Evolutionary conservation across 2,888 invertebrate species (phyloP).

Genomic region (Chrysolina haemoptera): DNA sequence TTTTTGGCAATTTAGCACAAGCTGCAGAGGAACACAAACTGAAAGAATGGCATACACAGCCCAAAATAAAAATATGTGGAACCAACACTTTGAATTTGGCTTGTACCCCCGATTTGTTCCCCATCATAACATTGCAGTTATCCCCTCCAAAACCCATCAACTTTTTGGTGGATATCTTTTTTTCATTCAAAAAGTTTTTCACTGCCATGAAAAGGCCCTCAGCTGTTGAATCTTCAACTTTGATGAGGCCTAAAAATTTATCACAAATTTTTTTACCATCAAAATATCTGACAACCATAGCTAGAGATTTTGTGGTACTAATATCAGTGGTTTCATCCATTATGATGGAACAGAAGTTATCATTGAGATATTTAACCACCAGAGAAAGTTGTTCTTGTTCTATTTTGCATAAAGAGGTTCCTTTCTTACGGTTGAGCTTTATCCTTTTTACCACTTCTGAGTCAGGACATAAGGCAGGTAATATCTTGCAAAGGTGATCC

Average conservation of each 20-base stretch:
- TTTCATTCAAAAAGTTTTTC: slow-evolving; percentile 15
- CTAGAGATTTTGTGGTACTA: slow-evolving; percentile 38
- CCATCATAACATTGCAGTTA: slow-evolving; percentile 58
- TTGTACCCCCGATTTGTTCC: slow-evolving; percentile 50
- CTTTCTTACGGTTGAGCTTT: slow-evolving; percentile 46
- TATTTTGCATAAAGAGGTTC: slow-evolving; percentile 43
- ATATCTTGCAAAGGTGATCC: slow-evolving; percentile 46
- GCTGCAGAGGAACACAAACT: slow-evolving; percentile 57
- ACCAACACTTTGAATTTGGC: slow-evolving; percentile 45
- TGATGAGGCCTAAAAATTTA: slow-evolving; percentile 47
- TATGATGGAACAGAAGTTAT: slow-evolving; percentile 38
- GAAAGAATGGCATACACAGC: slow-evolving; percentile 58
- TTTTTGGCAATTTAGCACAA: slow-evolving; percentile 51
- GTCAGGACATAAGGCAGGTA: slow-evolving; percentile 38
- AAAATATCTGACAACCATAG: slow-evolving; percentile 37
- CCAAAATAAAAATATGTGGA: slow-evolving; percentile 54
- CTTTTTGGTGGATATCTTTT: slow-evolving; percentile 39
- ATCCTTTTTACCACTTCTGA: slow-evolving; percentile 34
- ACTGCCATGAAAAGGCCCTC: slow-evolving; percentile 16
- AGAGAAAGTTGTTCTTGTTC: slow-evolving; percentile 13
- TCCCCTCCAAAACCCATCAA: slow-evolving; percentile 57
- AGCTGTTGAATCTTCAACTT: slow-evolving; percentile 45
- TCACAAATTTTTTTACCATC: slow-evolving; percentile 26
- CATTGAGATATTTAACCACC: slow-evolving; percentile 5
- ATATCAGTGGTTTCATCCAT: no score